phyloP scores from a whole-genome alignment of 1,140 invertebrate genomes.

The Aphis gossypii region DNA sequence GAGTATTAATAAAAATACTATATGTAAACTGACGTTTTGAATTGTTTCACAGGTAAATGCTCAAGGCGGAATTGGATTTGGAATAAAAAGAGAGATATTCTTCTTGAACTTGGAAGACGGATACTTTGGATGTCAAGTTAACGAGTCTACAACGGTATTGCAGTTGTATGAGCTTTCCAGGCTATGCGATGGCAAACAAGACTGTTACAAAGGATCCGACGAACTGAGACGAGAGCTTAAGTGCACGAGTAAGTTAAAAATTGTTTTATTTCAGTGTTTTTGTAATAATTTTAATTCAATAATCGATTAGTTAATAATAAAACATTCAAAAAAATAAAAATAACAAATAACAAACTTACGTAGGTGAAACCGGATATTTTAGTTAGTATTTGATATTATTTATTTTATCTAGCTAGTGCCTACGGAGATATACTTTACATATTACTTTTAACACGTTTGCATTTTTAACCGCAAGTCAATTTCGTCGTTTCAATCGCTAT shows the following conservation, averaged over 20 bases:
- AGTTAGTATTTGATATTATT: background rate
- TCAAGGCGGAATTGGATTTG: slow-evolving; percentile 79
- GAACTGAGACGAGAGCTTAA: slow-evolving; percentile 88
- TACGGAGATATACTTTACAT: background rate
- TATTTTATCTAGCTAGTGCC: background rate
- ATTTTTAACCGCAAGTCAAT: background rate
- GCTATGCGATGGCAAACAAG: slow-evolving; percentile 87
- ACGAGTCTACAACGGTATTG: slow-evolving; percentile 91
- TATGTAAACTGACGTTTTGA: background rate
- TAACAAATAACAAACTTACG: background rate
- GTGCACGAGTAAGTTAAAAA: slow-evolving; percentile 82
- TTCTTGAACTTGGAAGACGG: slow-evolving; percentile 96
- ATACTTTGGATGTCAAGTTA: slow-evolving; percentile 96
- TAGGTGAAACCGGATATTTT: slow-evolving; percentile 25
- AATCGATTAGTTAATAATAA: background rate
- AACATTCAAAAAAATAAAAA: background rate
- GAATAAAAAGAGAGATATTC: slow-evolving; percentile 88
- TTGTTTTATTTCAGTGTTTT: background rate
- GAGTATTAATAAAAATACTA: background rate
- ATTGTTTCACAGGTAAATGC: slow-evolving; percentile 72
- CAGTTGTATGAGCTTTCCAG: slow-evolving; percentile 94
- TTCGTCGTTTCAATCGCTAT: background rate
- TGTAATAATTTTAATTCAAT: background rate
- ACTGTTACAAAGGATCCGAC: slow-evolving; percentile 91
- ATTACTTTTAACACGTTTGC: background rate